Evolutionary conservation across 2,113 vertebrate species (phyloP), one percentile per base, ranked within the genome.

Genomic region (Climacteris rufus): DNA sequence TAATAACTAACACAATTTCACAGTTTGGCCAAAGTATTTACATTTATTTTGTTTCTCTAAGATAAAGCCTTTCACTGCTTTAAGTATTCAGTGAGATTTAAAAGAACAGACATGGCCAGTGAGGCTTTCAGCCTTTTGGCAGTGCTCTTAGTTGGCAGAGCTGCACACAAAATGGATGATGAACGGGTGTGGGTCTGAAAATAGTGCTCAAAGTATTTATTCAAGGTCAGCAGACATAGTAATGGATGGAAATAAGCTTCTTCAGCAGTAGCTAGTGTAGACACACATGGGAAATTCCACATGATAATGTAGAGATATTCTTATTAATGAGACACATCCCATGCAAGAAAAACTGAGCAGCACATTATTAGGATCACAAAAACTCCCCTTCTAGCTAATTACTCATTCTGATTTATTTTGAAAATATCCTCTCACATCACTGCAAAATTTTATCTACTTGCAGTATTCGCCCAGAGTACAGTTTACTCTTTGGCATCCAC

Each of bases 331-430:
- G 42, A 49, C 17, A 6, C 6, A 64, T 31, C 33, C 33, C 63
- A 72, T 13, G 8, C n/a, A 83, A 61, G 50, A 89, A 69, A 57
- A 93, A 84, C 45, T 64, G 47, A 72, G 33, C 45, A 57, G 49
- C 76, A 37, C 25, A 18, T 76, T 83, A 75, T 87, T 56, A 85
- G 57, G 44, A 95, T 96, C 91, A 97, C 89, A 56, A 97, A 97
- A 97, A 44, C 40, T 47, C 35, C 7, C 79, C 86, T 85, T 88
- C 49, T 64, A 79, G 35, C 47, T 49, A n/a, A 71, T 77, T 80
- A 68, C 27, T 71, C 10, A 33, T 72, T 47, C 19, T 56, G 19
- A 47, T 47, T 71, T 88, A 53, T 83, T 88, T 83, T 68, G 53
- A 80, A 71, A 79, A 88, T 31, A 56, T 4, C 28, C 25, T 60